Conservation (phyloP, 2,113 vertebrate species). For the Chloroceryle aenea region DNA sequence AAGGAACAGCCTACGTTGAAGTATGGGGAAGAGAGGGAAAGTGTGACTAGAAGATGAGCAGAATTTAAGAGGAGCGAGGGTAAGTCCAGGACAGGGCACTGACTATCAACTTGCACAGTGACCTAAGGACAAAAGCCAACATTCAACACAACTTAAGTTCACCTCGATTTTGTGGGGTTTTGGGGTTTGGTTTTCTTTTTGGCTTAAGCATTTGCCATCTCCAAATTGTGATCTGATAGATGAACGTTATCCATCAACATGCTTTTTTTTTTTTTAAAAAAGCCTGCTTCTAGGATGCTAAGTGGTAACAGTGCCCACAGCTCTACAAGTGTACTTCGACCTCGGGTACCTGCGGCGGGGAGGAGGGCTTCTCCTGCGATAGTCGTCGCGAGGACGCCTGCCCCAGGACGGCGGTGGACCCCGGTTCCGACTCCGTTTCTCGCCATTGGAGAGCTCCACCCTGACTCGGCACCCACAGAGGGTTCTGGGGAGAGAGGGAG, state of each 20-base stretch:
- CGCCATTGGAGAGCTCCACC: slow-evolving; percentile 95
- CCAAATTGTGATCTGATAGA: slow-evolving; percentile 42
- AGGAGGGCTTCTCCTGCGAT: slow-evolving; percentile 88
- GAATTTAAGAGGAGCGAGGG: slow-evolving; percentile 71
- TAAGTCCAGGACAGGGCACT: slow-evolving; percentile 77
- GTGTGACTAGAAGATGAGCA: slow-evolving; percentile 81
- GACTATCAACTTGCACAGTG: slow-evolving; percentile 77
- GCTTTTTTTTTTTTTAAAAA: slow-evolving; percentile 62
- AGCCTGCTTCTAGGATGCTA: slow-evolving; percentile 77
- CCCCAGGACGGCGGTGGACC: slow-evolving; percentile 93
- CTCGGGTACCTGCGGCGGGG: slow-evolving; percentile 90
- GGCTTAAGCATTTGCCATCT: slow-evolving; percentile 33
- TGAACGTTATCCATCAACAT: slow-evolving; percentile 72
- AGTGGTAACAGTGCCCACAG: slow-evolving; percentile 59
- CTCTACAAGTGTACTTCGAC: slow-evolving; percentile 16
- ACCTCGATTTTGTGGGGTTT: slow-evolving; percentile 28
- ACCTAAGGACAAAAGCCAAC: slow-evolving; percentile 81
- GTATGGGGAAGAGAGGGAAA: slow-evolving; percentile 80
- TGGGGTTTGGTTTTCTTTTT: background rate
- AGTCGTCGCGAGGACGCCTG: slow-evolving; percentile 91
- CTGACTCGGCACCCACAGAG: slow-evolving; percentile 93
- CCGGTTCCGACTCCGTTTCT: slow-evolving; percentile 93
- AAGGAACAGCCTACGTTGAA: slow-evolving; percentile 78
- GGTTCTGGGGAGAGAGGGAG: slow-evolving; percentile 67
- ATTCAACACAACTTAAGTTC: slow-evolving; percentile 77